Evolutionary conservation across 2,888 invertebrate genomes (phyloP).

Genomic region (Chelonus formosanus): DNA sequence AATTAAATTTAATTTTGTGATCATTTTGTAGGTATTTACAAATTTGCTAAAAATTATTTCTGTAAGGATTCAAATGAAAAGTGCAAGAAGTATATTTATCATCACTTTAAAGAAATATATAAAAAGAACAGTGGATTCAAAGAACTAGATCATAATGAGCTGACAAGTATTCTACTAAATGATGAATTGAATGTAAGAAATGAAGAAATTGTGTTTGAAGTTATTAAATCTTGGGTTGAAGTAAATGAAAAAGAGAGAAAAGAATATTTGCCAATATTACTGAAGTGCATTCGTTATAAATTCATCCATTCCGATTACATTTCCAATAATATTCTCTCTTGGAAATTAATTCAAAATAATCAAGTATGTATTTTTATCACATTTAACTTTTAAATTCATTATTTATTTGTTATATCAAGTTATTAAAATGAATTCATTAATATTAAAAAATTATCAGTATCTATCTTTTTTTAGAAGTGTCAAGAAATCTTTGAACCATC

Average conservation of each 20-base stretch:
- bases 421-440: neutral
- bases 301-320: constrained; percentile 72
- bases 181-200: constrained; percentile 78
- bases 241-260: constrained; percentile 69
- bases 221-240: constrained; percentile 77
- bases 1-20: too few species aligned
- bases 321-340: constrained; percentile 68
- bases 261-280: constrained; percentile 69
- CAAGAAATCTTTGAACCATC: constrained; percentile 69
- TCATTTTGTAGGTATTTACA: constrained; percentile 68
- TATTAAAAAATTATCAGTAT: neutral
- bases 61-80: constrained; percentile 74
- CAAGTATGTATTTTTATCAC: constrained; percentile 61
- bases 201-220: constrained; percentile 80
- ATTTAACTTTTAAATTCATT: neutral
- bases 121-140: constrained; percentile 74
- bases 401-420: neutral
- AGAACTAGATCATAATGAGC: constrained; percentile 70
- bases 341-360: constrained; percentile 68
- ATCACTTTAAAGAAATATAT: constrained; percentile 71
- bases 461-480: constrained; percentile 63
- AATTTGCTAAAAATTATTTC: constrained; percentile 76
- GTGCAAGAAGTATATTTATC: constrained; percentile 70
- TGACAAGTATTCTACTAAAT: constrained; percentile 73
- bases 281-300: constrained; percentile 75